Evolutionary conservation across 2,888 invertebrate species (phyloP).

Genomic region (Pollenia labialis): DNA sequence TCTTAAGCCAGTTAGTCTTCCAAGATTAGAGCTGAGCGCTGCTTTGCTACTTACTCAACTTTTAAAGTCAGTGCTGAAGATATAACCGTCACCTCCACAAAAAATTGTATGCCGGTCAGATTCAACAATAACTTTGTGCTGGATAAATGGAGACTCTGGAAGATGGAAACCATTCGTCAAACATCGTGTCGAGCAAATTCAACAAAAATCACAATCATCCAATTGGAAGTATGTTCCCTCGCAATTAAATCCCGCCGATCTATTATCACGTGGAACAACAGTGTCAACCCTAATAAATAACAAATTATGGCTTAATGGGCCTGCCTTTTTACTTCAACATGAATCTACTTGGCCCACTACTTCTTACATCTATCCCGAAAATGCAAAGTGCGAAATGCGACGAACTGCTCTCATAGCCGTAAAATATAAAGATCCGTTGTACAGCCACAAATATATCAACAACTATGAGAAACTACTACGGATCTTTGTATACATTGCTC

Average conservation of each 20-base stretch:
- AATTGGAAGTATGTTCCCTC: constrained; percentile 36
- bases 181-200: constrained; percentile 40
- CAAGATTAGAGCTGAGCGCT: constrained; percentile 50
- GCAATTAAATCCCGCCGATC: constrained; percentile 24
- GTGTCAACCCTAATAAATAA: not conserved
- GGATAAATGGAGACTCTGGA: constrained; percentile 36
- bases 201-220: not conserved
- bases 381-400: not conserved
- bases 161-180: constrained; percentile 28
- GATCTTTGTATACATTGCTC: constrained; percentile 39
- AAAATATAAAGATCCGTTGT: not conserved
- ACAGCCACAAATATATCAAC: constrained; percentile 41
- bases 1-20: constrained; percentile 36
- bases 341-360: constrained; percentile 6
- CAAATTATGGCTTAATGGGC: constrained; percentile 41
- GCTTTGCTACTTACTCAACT: constrained; percentile 36
- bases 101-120: constrained; percentile 40
- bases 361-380: not conserved
- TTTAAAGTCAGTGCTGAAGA: constrained; percentile 15
- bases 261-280: constrained; percentile 24
- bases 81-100: constrained; percentile 14
- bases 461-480: constrained; percentile 49
- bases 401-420: not conserved
- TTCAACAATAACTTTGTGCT: constrained; percentile 29
- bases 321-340: constrained; percentile 23